Percentiles rank a stretch among this genome's conserved stretches.
These are phyloP conservation scores for Neopipo cinnamomea DNA, from an alignment of 2,113 vertebrate species.

Conservation along the genomic window DNA sequence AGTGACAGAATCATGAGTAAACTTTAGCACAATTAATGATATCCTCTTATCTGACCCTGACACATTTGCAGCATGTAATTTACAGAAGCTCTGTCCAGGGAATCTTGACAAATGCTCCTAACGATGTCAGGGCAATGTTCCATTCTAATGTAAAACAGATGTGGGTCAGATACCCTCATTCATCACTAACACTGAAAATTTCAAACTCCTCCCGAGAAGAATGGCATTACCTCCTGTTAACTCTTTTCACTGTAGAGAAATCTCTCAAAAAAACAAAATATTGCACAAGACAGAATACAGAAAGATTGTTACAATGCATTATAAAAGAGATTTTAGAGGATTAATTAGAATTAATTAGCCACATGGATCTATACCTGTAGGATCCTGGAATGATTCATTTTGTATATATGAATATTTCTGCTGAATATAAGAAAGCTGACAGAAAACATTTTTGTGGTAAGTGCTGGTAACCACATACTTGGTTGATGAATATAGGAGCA, in stretches of 20 bases:
- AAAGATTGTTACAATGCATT: not conserved
- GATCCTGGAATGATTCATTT: not conserved
- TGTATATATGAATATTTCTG: not conserved
- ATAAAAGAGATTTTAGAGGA: not conserved
- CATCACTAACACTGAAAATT: slow-evolving; percentile 74
- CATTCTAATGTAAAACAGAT: slow-evolving; percentile 91
- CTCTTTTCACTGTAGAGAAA: slow-evolving; percentile 41
- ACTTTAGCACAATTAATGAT: slow-evolving; percentile 80
- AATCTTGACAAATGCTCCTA: slow-evolving; percentile 86
- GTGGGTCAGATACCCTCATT: slow-evolving; percentile 85
- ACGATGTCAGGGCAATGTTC: slow-evolving; percentile 86
- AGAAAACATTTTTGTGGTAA: not conserved
- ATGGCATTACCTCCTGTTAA: slow-evolving; percentile 81
- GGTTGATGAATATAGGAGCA: not conserved
- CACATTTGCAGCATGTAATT: slow-evolving; percentile 88
- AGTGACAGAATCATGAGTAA: slow-evolving; percentile 73
- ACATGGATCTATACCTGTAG: not conserved
- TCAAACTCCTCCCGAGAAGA: slow-evolving; percentile 68
- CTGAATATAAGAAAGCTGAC: not conserved
- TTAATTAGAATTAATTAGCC: not conserved
- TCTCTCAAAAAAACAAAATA: slow-evolving; percentile 23
- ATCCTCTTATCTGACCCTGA: slow-evolving; percentile 88
- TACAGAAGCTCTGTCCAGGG: slow-evolving; percentile 89
- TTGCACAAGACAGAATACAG: not conserved
- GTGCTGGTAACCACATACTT: not conserved